Percentiles rank a stretch among this genome's conserved stretches.
These are phyloP conservation scores for Manacus vitellinus DNA, from an alignment of 2,113 vertebrate species.

Conservation along the genomic window DNA sequence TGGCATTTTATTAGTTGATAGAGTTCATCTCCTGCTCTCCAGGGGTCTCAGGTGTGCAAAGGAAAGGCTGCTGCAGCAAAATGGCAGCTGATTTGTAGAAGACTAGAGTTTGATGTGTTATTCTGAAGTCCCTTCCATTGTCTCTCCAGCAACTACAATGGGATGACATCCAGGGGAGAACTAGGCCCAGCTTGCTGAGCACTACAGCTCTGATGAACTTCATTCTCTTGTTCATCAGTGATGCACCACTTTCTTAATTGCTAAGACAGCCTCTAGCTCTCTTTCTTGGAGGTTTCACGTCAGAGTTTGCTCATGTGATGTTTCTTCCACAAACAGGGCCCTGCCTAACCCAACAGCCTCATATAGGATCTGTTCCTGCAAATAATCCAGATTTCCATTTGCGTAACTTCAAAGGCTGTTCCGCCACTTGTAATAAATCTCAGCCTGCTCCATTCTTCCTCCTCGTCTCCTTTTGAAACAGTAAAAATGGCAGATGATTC, in stretches of 20 bases:
- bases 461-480: not conserved
- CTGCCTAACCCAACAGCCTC: not conserved
- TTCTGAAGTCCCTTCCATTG: not conserved
- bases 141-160: not conserved
- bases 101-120: not conserved
- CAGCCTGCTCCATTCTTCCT: not conserved
- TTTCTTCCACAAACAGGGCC: not conserved
- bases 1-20: not conserved
- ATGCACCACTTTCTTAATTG: not conserved
- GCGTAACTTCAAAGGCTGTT: not conserved
- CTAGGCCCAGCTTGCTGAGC: not conserved
- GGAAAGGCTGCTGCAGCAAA: not conserved
- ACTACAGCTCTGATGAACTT: not conserved
- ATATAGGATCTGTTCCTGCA: not conserved
- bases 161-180: not conserved
- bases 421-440: not conserved
- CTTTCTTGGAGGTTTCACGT: not conserved
- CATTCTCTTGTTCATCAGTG: not conserved
- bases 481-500: not conserved
- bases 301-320: not conserved
- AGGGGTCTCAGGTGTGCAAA: not conserved
- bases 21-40: not conserved
- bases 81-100: not conserved
- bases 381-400: slow-evolving; percentile 14
- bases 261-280: not conserved